Evolutionary conservation across 2,797 vertebrate species (phyloP), one percentile per base, ranked within the genome.

Genomic region (Periparus ater): DNA sequence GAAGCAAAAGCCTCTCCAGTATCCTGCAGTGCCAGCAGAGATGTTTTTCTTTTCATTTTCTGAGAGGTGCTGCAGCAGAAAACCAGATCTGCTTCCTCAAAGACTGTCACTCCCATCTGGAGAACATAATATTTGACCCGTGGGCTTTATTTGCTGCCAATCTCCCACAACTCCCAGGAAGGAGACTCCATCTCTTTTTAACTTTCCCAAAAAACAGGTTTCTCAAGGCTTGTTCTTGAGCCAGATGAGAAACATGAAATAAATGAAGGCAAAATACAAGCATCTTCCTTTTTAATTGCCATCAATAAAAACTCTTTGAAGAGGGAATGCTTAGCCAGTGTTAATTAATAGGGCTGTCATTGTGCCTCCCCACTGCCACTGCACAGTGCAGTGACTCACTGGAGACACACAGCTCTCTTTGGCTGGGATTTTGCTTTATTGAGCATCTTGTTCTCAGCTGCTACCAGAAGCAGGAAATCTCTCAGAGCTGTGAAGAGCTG

Each of bases 361-460:
- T 91, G 89, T 3, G 5, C 53, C 42, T 89, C 45, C 57, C 21
- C 54, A 1, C 19, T 75, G 68, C 55, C 68, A 29, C 75, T 82
- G 94, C 48, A 6, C 4, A 89, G 68, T 10, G 13, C 47, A 7
- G 2, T 5, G 42, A 47, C n/a, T 79, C 42, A 17, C 77, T 50
- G 61, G 17, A 53, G 78, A 15, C 22, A 34, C 62, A 16, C 3
- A 0, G 29, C 50, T 79, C 34, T 17, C 36, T 26, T 21, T 61
- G 78, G 23, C 44, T 87, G 71, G 20, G 68, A 70, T 63, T 2
- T 17, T 22, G 34, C 29, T 45, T 53, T 50, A 74, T 67, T 85
- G 60, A 93, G 22, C 85, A 89, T 95, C 85, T 95, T 96, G 91
- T 91, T 93, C 75, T 96, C 94, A 92, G 94, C 94, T 95, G 91